Conservation (phyloP, 2,888 invertebrate genomes). For the Nematopogon swammerdamellus region DNA sequence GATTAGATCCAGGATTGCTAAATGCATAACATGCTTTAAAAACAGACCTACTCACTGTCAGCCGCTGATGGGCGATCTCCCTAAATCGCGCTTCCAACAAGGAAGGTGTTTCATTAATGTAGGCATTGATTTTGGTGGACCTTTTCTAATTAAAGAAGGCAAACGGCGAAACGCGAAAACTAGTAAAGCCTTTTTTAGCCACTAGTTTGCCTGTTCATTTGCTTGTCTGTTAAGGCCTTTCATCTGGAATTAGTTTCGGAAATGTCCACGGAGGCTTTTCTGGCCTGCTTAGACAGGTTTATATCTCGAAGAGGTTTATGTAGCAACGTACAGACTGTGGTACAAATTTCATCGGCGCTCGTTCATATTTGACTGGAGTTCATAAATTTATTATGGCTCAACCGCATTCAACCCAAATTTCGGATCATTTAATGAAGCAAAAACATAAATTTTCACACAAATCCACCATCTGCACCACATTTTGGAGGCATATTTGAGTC, state of each 20-base stretch:
- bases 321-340: constrained; percentile 16
- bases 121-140: constrained; percentile 12
- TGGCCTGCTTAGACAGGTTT: constrained; percentile 5
- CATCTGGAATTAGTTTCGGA: constrained; percentile 14
- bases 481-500: constrained; percentile 19
- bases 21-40: neutral
- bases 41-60: neutral
- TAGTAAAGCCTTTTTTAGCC: constrained; percentile 5
- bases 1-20: neutral
- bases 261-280: constrained; percentile 13
- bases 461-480: constrained; percentile 15
- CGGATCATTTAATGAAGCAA: constrained; percentile 7
- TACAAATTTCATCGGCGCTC: constrained; percentile 17
- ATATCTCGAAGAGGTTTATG: constrained; percentile 9
- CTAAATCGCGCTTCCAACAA: neutral
- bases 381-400: neutral
- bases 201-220: constrained; percentile 11
- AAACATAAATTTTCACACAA: constrained; percentile 17
- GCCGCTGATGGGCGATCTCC: neutral
- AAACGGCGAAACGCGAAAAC: constrained; percentile 4
- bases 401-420: neutral
- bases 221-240: constrained; percentile 13
- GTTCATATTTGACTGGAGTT: constrained; percentile 8
- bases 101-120: constrained; percentile 6
- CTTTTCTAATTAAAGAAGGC: constrained; percentile 8